Base-by-base conservation (phyloP, 2,113 vertebrate genomes). In the Varanus salvator region DNA sequence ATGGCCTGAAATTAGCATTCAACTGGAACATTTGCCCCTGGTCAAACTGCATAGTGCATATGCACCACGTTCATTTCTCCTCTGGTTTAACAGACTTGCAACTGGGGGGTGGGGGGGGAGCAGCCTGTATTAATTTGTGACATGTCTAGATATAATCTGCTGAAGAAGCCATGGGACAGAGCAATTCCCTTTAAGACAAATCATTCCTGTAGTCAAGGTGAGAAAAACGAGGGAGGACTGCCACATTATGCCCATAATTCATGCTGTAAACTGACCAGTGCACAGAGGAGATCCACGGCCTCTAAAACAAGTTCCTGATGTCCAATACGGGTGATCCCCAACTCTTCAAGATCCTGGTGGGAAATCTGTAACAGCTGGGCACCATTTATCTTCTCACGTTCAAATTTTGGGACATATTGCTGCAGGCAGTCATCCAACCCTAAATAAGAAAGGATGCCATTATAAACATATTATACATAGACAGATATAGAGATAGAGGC, bases 261-360 rank as follows among this genome's bases (percentile, higher is more conserved):
- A 81, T 21, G 60, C 1, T 2, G 38, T 85, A 89, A 34, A 98
- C 99, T 98, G 85, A 99, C 99, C 99, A 99, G 97, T 90, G 99
- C 99, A 84, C 99, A 99, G 21, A 99, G 98, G 84, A 99, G 97
- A 95, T 99, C 99, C 0, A 99, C 99, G 6, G 99, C 98, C 95
- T 99, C 99, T 93, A 99, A 94, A 91, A 99, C 98, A 72, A 99
- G 97, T 75, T 99, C 99, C 95, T 99, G 99, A 94, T 99, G 99
- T 92, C 99, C 99, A 1, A 99, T 99, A 8, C 99, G 97, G 3
- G 98, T 97, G 89, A 99, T 97, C 1, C 99, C 99, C 25, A 99
- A 97, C 84, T 99, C 99, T 97, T 99, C 99, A 34, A 99, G 98
- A 90, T 99, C 99, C 95, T 99, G 99, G 87, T 99, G 99, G 1